Percentiles rank a stretch among this genome's conserved stretches.
phyloP scores from a whole-genome alignment of 2,888 invertebrate species.

The Drosophila kanekoi region DNA sequence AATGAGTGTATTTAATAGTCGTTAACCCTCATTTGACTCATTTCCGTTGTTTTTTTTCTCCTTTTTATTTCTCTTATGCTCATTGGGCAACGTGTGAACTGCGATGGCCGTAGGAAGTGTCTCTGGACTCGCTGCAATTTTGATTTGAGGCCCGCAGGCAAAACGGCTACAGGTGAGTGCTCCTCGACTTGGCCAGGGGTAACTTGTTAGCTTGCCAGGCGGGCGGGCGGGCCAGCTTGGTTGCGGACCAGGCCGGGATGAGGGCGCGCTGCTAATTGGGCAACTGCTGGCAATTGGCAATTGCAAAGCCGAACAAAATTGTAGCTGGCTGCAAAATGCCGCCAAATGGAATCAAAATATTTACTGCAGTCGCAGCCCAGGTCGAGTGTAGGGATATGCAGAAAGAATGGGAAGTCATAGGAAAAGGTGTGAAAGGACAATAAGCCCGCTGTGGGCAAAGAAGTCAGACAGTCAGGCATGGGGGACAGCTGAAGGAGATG shows the following conservation, averaged over 20 bases:
- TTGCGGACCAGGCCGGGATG: conserved; percentile 19
- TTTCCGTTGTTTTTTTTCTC: background rate
- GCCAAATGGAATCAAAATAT: conserved; percentile 71
- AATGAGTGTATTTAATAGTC: conserved; percentile 23
- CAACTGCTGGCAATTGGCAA: background rate
- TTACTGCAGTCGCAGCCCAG: conserved; percentile 52
- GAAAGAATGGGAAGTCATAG: background rate
- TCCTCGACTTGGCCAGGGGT: conserved; percentile 26
- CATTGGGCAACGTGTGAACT: conserved; percentile 75
- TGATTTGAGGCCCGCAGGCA: conserved; percentile 66
- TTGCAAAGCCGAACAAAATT: background rate
- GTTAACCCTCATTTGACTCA: background rate
- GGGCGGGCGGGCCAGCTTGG: background rate
- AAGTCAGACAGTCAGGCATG: conserved; percentile 31
- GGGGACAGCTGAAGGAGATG: conserved; percentile 49
- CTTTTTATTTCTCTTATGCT: conserved; percentile 60
- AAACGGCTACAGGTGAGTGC: conserved; percentile 70
- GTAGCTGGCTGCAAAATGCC: background rate
- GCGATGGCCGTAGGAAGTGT: conserved; percentile 54
- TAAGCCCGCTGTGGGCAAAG: conserved; percentile 38
- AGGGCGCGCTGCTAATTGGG: conserved; percentile 41
- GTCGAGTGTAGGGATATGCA: conserved; percentile 49
- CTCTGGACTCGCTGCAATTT: conserved; percentile 62
- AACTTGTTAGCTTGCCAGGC: conserved; percentile 2
- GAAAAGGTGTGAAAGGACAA: conserved; percentile 71